Percentiles rank a stretch among this genome's conserved stretches.
These are phyloP conservation scores for Trididemnum miniatum DNA, from an alignment of 23 tunicate genomes.

Conservation along the genomic window DNA sequence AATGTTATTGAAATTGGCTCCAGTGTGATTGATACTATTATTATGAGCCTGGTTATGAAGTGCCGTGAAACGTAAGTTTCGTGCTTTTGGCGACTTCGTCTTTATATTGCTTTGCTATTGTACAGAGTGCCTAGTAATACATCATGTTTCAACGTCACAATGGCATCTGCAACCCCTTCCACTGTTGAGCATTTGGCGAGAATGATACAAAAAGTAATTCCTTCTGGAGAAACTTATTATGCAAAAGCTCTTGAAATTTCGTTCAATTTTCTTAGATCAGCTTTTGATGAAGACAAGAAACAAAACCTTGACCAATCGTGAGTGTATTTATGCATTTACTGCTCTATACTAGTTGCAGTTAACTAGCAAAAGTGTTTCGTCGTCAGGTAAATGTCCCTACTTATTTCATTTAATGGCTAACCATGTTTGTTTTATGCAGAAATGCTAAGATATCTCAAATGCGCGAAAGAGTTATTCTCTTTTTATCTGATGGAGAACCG, in stretches of 20 bases:
- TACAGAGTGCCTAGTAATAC: too few relatives aligned
- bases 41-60: too few relatives aligned
- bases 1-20: too few relatives aligned
- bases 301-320: background rate
- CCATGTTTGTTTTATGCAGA: too few relatives aligned
- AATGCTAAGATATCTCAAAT: conserved; percentile 27
- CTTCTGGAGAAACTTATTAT: conserved; percentile 75
- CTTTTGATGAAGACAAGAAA: conserved; percentile 46
- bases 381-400: too few relatives aligned
- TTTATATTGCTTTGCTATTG: too few relatives aligned
- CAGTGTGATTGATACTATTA: too few relatives aligned
- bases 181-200: conserved; percentile 52
- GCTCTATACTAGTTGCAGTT: too few relatives aligned
- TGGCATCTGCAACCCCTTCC: conserved; percentile 72
- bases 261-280: conserved; percentile 60
- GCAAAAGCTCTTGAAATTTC: conserved; percentile 56
- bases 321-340: background rate
- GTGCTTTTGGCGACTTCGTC: too few relatives aligned
- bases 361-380: too few relatives aligned
- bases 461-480: conserved; percentile 78
- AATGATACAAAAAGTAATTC: conserved; percentile 39
- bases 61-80: too few relatives aligned
- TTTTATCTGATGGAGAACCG: conserved; percentile 89
- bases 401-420: too few relatives aligned
- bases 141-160: conserved; percentile 47